Conservation (phyloP, 2,888 invertebrate genomes). For the Campoletis raptor region DNA sequence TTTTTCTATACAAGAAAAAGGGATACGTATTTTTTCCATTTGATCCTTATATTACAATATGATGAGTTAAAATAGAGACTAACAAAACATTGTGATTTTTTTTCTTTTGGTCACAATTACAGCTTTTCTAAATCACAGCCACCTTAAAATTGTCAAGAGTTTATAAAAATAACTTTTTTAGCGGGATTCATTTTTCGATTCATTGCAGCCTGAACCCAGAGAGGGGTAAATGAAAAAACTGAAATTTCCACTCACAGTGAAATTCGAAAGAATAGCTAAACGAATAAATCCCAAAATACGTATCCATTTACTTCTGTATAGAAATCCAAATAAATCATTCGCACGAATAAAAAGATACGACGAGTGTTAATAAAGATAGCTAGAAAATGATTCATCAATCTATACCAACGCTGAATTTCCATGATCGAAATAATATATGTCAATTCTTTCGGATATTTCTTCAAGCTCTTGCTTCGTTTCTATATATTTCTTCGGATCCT, state of each 20-base stretch:
- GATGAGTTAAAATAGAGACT: neutral
- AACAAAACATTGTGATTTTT: neutral
- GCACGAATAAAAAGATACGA: neutral
- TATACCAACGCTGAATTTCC: conserved; percentile 87
- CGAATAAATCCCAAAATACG: neutral
- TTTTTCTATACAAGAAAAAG: neutral
- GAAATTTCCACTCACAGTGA: no score
- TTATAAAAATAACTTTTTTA: neutral
- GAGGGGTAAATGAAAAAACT: no score
- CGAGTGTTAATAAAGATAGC: neutral
- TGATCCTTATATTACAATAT: no score
- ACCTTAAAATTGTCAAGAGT: neutral
- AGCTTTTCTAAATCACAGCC: no score
- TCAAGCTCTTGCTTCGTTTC: conserved; percentile 47
- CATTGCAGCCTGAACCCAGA: no score
- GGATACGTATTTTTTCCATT: no score
- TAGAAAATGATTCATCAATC: conserved; percentile 22
- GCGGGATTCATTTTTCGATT: neutral
- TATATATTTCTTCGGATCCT: conserved; percentile 42
- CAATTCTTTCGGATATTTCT: conserved; percentile 85
- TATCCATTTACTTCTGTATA: neutral
- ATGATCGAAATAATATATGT: conserved; percentile 90
- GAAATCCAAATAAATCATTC: neutral
- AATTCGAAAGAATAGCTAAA: neutral
- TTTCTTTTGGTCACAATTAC: neutral